phyloP scores from a whole-genome alignment of 2,888 invertebrate genomes.

The Cloeon dipterum region DNA sequence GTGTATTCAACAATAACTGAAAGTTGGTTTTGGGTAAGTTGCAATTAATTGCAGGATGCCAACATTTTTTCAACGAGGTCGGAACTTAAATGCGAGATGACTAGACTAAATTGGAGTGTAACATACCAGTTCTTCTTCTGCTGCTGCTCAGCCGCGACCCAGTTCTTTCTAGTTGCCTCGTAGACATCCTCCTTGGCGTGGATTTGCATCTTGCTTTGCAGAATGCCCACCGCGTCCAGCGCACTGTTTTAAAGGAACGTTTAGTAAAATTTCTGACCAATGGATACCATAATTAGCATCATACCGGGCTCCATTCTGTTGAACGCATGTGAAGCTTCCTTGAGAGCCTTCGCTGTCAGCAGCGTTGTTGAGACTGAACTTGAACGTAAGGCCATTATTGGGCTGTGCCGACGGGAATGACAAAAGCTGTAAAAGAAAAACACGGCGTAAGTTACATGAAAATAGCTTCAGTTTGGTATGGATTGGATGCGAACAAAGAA shows the following conservation, averaged over 20 bases:
- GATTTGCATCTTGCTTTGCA: slow-evolving; percentile 73
- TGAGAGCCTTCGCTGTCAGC: slow-evolving; percentile 63
- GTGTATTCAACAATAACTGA: no score
- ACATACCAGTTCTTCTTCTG: slow-evolving; percentile 77
- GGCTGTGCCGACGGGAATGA: slow-evolving; percentile 37
- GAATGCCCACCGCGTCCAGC: slow-evolving; percentile 62
- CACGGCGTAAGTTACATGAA: no score
- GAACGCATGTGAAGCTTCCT: slow-evolving; percentile 84
- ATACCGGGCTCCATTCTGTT: slow-evolving; percentile 32
- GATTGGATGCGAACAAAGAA: slow-evolving; percentile 3
- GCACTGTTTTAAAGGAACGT: slow-evolving; percentile 22
- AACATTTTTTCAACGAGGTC: no score
- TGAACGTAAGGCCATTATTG: slow-evolving; percentile 31
- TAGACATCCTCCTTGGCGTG: slow-evolving; percentile 92
- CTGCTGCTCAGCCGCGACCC: slow-evolving; percentile 79
- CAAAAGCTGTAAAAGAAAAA: slow-evolving; percentile 37
- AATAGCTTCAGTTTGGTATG: slow-evolving; percentile 7
- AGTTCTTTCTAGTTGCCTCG: slow-evolving; percentile 72
- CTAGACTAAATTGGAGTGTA: no score
- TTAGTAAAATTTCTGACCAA: background rate
- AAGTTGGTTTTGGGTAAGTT: no score
- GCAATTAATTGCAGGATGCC: no score
- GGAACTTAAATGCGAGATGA: no score
- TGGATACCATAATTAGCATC: no score
- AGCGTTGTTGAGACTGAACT: slow-evolving; percentile 54